Evolutionary conservation across 2,888 invertebrate species (phyloP), one percentile per base, ranked within the genome.

Genomic region (Campoplex nolae): DNA sequence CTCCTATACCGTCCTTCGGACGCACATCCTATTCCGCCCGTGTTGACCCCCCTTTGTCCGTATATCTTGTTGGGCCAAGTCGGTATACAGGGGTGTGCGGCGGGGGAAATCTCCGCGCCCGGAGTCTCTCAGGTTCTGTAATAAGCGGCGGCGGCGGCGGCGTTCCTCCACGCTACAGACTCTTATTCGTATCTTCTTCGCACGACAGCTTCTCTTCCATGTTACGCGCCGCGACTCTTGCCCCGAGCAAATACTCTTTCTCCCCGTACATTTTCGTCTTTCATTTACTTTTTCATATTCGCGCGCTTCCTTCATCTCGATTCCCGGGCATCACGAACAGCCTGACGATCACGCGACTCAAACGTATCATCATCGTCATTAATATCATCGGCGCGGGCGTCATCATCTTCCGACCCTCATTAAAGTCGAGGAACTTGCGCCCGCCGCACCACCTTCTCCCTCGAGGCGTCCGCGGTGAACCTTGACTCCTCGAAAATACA

Each of bases 1-100:
- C 80, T 74, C n/a, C 82, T 84, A 79, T 89, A 82, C 83, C 86
- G 88, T 89, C 88, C 88, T 89, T 89, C 88, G 83, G 48, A 35
- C 67, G 51, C 75, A 70, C 83, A 86, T 88, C 85, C 88, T 85
- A 87, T 86, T 85, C 86, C 76, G 73, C 54, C 79, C 82, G 56
- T 70, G 7, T 38, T 38, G 80, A 58, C 32, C 62, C 62, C 62
- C 32, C 62, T 62, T 62, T 62, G 62, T 62, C 62, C 62, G 23
- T 23, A 23, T 23, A 62, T 4, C 32, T 13, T 1, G 28, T 28
- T 58, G 28, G 11, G 3, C 11, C 11, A 28, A 13, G 11, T 28
- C 23, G 8, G 8, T 9, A 9, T 23, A 23, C 23, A 23, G 67
- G 23, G 8, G 8, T 9, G 23, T 23, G 56, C 23, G 23, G 67